Conservation (phyloP, 1,140 invertebrate genomes). For the Anastrepha ludens region DNA sequence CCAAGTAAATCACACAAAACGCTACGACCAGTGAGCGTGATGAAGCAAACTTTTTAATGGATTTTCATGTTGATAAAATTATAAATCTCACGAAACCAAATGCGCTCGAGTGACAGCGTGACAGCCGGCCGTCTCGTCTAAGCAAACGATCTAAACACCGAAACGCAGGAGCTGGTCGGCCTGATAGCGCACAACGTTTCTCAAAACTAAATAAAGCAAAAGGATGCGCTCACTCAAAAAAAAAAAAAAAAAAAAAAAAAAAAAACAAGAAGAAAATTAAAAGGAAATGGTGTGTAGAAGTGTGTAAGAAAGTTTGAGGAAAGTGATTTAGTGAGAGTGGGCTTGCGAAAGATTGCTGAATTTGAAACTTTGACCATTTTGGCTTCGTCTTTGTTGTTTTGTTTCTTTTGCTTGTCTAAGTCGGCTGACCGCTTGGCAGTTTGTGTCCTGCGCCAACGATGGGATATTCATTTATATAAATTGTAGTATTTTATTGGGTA, state of each 20-base stretch:
- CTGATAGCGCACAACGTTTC: no score
- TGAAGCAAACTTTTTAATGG: slow-evolving; percentile 69
- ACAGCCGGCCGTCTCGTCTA: no score
- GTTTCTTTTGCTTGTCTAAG: not conserved
- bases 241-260: not conserved
- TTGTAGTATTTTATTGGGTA: not conserved
- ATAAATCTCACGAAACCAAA: slow-evolving; percentile 58
- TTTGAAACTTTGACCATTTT: not conserved
- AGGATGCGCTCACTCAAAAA: not conserved
- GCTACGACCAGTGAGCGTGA: not conserved
- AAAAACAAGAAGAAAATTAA: not conserved
- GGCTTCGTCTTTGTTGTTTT: not conserved
- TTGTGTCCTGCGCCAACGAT: not conserved
- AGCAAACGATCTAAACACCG: not conserved
- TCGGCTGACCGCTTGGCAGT: not conserved
- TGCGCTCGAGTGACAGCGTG: not conserved
- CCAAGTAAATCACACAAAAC: slow-evolving; percentile 10
- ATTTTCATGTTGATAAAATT: slow-evolving; percentile 69
- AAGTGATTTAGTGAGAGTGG: not conserved
- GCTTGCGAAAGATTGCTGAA: not conserved
- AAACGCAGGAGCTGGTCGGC: not conserved
- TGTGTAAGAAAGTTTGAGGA: not conserved
- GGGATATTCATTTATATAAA: not conserved
- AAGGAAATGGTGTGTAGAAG: not conserved
- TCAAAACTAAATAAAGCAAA: not conserved